Conservation (phyloP, 2,888 invertebrate species). For the Pantelozetes paolii region DNA sequence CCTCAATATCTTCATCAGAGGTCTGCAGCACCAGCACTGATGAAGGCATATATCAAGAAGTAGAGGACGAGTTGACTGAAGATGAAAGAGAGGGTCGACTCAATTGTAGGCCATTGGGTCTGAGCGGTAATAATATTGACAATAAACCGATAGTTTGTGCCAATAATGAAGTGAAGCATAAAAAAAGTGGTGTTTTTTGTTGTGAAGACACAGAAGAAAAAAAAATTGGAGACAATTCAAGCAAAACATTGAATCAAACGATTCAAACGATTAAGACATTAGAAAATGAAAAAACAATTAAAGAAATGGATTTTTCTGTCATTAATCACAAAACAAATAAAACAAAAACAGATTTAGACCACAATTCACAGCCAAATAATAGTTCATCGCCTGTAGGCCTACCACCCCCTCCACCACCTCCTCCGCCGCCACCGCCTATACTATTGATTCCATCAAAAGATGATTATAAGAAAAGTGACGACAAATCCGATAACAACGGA, state of each 20-base stretch:
- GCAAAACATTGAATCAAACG: constrained; percentile 18
- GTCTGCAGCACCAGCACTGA: constrained; percentile 47
- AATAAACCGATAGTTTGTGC: constrained; percentile 16
- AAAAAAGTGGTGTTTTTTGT: constrained; percentile 13
- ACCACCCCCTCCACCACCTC: constrained; percentile 44
- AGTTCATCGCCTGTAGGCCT: neutral
- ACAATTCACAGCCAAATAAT: constrained; percentile 13
- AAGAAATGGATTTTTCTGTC: constrained; percentile 3
- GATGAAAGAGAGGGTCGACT: constrained; percentile 32
- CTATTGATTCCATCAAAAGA: constrained; percentile 13
- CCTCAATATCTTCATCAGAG: constrained; percentile 42
- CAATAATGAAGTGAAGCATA: constrained; percentile 28
- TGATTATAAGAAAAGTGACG: constrained; percentile 39
- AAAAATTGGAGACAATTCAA: constrained; percentile 20
- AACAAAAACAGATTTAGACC: constrained; percentile 12
- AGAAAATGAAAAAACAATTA: constrained; percentile 22
- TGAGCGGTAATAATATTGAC: neutral
- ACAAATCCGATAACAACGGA: constrained; percentile 43
- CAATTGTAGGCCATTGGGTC: constrained; percentile 26
- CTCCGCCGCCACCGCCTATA: constrained; percentile 43
- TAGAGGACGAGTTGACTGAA: constrained; percentile 42
- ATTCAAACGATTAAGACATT: no score
- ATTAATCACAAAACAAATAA: no score
- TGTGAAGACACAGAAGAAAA: neutral
- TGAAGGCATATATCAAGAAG: constrained; percentile 48